phyloP scores from a whole-genome alignment of 2,797 vertebrate species.

The Parauchenoglanis punctatus region DNA sequence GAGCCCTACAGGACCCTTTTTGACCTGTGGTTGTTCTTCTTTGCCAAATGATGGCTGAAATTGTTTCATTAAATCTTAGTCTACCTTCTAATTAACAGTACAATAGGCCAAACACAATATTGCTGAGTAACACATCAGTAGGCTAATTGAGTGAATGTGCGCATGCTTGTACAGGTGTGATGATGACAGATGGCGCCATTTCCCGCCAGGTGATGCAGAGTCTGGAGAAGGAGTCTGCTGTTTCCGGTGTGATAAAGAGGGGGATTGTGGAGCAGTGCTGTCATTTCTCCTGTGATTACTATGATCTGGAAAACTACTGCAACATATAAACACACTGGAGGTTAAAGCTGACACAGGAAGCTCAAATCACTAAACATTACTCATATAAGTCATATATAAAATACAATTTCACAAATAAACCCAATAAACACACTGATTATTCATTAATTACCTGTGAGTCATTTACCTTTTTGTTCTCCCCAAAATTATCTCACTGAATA shows the following conservation, averaged over 20 bases:
- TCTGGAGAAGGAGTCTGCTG: background rate
- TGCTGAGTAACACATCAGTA: background rate
- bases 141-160: background rate
- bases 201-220: conserved; percentile 21
- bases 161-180: conserved; percentile 27
- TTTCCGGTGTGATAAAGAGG: conserved; percentile 39
- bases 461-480: background rate
- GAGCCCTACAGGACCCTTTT: background rate
- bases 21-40: background rate
- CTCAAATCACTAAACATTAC: background rate
- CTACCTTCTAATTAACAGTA: background rate
- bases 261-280: conserved; percentile 57
- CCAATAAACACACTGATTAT: background rate
- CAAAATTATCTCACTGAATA: background rate
- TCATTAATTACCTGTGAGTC: background rate
- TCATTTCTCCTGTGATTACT: conserved; percentile 50
- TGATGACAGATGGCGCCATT: conserved; percentile 28
- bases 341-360: background rate
- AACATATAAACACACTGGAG: conserved; percentile 38
- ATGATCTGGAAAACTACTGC: conserved; percentile 57
- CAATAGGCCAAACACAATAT: background rate
- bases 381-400: background rate
- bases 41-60: background rate
- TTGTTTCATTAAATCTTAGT: background rate
- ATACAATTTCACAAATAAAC: background rate